Evolutionary conservation across 2,888 invertebrate genomes (phyloP), one percentile per base, ranked within the genome.

Genomic region (Conistra vaccinii): DNA sequence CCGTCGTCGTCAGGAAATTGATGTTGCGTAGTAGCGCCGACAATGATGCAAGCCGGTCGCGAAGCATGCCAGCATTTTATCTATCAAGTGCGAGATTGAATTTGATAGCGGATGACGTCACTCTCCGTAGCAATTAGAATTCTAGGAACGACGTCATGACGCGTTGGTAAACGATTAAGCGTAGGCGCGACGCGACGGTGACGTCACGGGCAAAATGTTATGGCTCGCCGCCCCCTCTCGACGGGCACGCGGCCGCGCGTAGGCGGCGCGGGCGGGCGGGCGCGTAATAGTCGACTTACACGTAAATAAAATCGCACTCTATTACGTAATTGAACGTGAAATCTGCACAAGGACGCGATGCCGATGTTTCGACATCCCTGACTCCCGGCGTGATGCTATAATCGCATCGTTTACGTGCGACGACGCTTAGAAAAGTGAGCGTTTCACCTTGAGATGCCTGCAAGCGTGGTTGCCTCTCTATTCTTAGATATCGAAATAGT

Each of bases 351-450:
- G 95, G 96, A 94, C 95, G 90, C 91, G 81, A 87, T 87, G 89
- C 87, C 85, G 85, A 89, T 82, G 91, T 95, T 95, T 95, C 94
- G 89, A 94, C 94, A 95, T 88, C 87, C 81, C 73, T 83, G 86
- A 89, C 92, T 91, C 91, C 91, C 92, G 90, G 89, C 87, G 91
- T 92, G 93, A 93, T 94, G 94, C 94, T 92, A 94, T 94, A 94
- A 95, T 94, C 93, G 92, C 94, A 93, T 93, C 93, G 91, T 94
- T 95, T 94, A 94, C 92, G 93, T 93, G 93, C 92, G 91, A 92
- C 91, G 94, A 92, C 91, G 94, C 91, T 95, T 95, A 95, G 95
- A 95, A 93, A 95, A 95, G 95, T 94, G 94, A 95, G 93, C 95
- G 95, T 94, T 93, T 95, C 90, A 94, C 95, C 96, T 96, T 95